Base-by-base conservation (phyloP, 2,888 invertebrate genomes). In the Caenorhabditis sinica region DNA sequence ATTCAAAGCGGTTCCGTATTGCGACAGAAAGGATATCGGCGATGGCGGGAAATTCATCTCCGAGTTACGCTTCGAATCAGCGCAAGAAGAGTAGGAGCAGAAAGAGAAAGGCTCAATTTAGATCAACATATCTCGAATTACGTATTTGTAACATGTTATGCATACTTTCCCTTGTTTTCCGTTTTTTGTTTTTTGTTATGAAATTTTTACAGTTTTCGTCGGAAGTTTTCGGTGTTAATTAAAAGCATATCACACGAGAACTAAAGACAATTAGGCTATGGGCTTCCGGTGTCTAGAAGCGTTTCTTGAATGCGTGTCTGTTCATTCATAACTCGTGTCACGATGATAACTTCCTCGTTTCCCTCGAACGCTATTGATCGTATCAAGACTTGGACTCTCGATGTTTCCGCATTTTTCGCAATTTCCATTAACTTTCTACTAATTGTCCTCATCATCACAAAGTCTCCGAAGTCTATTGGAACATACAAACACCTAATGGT, bases 1-100 rank as follows among this genome's bases (percentile, higher is more conserved):
- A 9, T 87, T 88, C 73, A 81, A 80, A 25, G 88, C 88, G n/a
- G 83, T 83, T 15, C 88, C 87, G 25, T 88, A 86, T 56, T 86
- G 87, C 61, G 87, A 88, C 71, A 45, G 86, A 30, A 84, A 86
- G 43, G 79, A 76, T 49, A 80, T 82, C 30, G 71, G 86, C 51
- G 81, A 85, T 51, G 71, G 63, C 17, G 81, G 73, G 23, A 69
- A 81, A 30, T 85, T 85, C 73, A 69, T 85, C 25, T 75, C 82
- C 40, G 74, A 75, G 45, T 69, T 82, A 5, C 73, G 73, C 4
- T 73, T 81, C 45, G 73, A 73, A 20, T 49, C 66, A 13, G 25
- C 15, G 4, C 66, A 66, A 30, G 49, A 45, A 17, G n/a, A 65
- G 25, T 45, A 65, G 33, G 13, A 23, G 25, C 25, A 40, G 2